Evolutionary conservation across 2,797 vertebrate species (phyloP).

Genomic region (Poecile montanus): DNA sequence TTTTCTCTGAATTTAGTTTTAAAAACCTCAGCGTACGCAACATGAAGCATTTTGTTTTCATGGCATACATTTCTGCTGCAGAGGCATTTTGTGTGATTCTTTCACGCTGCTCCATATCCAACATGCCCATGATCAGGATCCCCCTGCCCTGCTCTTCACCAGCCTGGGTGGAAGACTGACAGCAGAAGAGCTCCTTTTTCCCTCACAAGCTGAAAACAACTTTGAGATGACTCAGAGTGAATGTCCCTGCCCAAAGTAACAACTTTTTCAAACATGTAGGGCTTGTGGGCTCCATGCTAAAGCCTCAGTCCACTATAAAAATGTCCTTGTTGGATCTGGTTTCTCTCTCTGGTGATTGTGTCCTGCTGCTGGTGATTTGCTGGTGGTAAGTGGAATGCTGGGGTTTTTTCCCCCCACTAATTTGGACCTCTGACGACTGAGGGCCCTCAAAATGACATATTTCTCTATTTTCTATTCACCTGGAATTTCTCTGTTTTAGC

Average conservation of each 20-base stretch:
- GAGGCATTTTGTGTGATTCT: neutral
- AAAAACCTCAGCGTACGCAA: neutral
- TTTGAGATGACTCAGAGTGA: neutral
- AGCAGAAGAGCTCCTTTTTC: neutral
- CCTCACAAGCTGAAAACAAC: neutral
- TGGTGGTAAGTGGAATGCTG: neutral
- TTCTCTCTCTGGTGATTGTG: neutral
- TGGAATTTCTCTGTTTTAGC: neutral
- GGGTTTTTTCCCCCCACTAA: neutral
- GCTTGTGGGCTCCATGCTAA: neutral
- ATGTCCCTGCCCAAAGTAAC: neutral
- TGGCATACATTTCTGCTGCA: neutral
- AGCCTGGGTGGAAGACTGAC: neutral
- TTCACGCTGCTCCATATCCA: neutral
- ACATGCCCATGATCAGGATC: neutral
- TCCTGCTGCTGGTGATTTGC: neutral
- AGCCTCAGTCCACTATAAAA: neutral
- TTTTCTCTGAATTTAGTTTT: neutral
- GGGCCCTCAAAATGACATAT: too few relatives aligned
- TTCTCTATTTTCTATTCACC: neutral
- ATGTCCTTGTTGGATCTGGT: neutral
- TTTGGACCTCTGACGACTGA: neutral
- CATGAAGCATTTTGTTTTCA: accelerated
- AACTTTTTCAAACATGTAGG: neutral
- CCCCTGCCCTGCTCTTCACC: neutral